Percentiles rank a stretch among this genome's conserved stretches.
Conservation (phyloP, 2,113 vertebrate species). For the Gambusia holbrooki region DNA sequence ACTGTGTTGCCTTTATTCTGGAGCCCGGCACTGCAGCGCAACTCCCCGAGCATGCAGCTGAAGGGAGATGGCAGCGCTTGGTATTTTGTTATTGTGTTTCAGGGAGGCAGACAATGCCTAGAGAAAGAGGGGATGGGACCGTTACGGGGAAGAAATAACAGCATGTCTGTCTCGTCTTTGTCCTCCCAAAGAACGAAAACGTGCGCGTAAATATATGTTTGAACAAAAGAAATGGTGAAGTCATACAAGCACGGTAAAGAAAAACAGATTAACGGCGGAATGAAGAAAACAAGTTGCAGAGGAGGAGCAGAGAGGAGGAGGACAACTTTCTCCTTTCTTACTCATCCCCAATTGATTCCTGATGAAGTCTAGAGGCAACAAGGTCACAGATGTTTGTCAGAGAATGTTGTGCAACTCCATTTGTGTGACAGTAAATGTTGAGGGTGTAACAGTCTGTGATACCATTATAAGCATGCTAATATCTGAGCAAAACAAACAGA, state of each 20-base stretch:
- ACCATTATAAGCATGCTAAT: slow-evolving; percentile 23
- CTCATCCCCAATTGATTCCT: slow-evolving; percentile 53
- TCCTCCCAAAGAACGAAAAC: slow-evolving; percentile 29
- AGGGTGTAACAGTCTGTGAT: slow-evolving; percentile 32
- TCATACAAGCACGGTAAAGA: slow-evolving; percentile 15
- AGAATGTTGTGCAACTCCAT: slow-evolving; percentile 31
- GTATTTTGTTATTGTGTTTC: slow-evolving; percentile 65
- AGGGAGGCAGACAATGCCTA: slow-evolving; percentile 30
- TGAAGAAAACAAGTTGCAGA: slow-evolving; percentile 34
- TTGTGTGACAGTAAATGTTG: slow-evolving; percentile 27
- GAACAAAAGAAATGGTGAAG: slow-evolving; percentile 36
- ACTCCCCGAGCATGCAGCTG: slow-evolving; percentile 49
- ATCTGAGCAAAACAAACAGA: slow-evolving; percentile 33
- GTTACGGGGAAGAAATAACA: slow-evolving; percentile 45
- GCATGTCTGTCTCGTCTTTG: slow-evolving; percentile 53
- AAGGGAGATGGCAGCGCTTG: slow-evolving; percentile 67
- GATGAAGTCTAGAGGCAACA: slow-evolving; percentile 55
- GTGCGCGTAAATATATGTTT: slow-evolving; percentile 19
- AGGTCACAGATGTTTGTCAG: slow-evolving; percentile 61
- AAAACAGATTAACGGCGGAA: slow-evolving; percentile 25
- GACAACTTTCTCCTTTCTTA: slow-evolving; percentile 55
- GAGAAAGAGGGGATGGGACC: slow-evolving; percentile 51
- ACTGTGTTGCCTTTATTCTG: slow-evolving; percentile 54
- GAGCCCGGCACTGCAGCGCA: slow-evolving; percentile 20
- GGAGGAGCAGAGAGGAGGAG: slow-evolving; percentile 24